Evolutionary conservation across 64 coral and sea anemone species (phyloP).

Genomic region (Stichodactyla helianthus): DNA sequence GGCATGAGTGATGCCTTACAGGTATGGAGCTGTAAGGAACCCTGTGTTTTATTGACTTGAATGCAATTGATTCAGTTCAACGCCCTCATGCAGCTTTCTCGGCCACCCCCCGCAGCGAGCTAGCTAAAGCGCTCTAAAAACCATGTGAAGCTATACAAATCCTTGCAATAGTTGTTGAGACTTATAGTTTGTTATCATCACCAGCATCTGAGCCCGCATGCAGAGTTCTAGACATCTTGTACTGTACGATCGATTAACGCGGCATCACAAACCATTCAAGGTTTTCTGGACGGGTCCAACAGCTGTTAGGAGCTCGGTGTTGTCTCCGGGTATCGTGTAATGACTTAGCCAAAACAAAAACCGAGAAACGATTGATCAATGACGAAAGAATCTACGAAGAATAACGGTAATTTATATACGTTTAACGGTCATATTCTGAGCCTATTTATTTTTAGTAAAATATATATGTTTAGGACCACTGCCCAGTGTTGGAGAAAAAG

Average conservation of each 20-base stretch:
- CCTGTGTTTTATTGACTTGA: background rate
- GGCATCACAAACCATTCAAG: background rate
- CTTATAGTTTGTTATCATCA: background rate
- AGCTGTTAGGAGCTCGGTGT: background rate
- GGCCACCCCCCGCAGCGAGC: background rate
- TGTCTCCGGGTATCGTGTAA: too few relatives aligned
- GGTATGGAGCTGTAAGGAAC: too few relatives aligned
- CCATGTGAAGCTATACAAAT: conserved; percentile 17
- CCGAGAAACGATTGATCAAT: too few relatives aligned
- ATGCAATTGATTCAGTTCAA: background rate
- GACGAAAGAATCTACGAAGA: too few relatives aligned
- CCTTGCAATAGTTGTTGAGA: background rate
- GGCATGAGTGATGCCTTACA: too few relatives aligned
- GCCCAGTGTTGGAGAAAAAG: too few relatives aligned
- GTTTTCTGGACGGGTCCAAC: background rate
- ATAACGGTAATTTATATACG: too few relatives aligned
- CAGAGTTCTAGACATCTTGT: background rate
- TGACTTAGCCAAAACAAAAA: background rate
- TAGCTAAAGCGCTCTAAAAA: background rate
- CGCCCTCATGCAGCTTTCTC: background rate
- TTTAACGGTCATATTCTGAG: too few relatives aligned
- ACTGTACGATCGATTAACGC: background rate
- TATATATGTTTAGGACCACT: too few relatives aligned
- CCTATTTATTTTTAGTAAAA: too few relatives aligned
- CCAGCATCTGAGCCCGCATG: background rate